phyloP scores from a whole-genome alignment of 1,140 invertebrate genomes.

The Littorina saxatilis region DNA sequence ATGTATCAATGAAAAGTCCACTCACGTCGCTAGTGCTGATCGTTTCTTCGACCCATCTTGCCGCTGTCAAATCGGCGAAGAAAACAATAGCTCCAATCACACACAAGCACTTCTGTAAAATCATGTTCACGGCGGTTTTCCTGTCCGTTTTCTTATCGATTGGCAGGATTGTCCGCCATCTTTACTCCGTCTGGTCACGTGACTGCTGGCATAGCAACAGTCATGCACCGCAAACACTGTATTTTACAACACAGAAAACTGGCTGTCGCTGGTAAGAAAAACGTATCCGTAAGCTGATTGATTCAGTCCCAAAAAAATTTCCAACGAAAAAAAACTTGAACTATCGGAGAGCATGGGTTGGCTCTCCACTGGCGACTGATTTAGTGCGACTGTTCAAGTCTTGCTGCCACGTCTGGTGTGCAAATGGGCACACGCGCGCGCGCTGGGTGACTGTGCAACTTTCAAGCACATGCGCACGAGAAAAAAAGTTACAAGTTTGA shows the following conservation, averaged over 20 bases:
- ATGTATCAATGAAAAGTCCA: neutral
- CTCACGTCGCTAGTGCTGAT: neutral
- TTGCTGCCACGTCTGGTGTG: no score
- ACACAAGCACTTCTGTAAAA: neutral
- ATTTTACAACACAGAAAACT: neutral
- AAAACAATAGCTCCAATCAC: neutral
- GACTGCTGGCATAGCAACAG: constrained; percentile 7
- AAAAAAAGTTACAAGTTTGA: no score
- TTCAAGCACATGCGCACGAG: no score
- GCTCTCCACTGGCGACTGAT: no score
- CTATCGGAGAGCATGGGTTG: no score
- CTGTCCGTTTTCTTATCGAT: neutral
- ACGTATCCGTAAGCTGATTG: neutral
- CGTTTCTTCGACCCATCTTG: neutral
- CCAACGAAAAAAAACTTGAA: no score
- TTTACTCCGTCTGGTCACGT: neutral
- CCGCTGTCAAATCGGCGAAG: neutral
- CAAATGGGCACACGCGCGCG: no score
- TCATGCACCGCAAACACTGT: no score
- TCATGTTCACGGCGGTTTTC: constrained; percentile 5
- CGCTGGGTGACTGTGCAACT: no score
- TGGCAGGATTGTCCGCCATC: neutral
- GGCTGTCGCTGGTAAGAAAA: neutral
- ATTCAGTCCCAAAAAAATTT: neutral
- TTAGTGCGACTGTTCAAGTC: no score